Evolutionary conservation across 2,113 vertebrate species (phyloP).

Genomic region (Pterophyllum scalare): DNA sequence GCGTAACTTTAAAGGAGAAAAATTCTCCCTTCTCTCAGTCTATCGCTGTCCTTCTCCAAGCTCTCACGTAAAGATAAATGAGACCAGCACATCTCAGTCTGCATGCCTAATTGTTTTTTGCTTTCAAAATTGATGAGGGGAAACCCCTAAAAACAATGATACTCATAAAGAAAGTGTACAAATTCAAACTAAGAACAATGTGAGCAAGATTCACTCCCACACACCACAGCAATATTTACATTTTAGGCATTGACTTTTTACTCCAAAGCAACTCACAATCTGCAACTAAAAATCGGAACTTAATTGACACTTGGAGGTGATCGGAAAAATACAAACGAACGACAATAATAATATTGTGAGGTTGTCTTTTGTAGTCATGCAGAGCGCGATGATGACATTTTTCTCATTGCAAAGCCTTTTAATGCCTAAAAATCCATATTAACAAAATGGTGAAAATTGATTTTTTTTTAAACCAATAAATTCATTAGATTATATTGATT

Average conservation of each 20-base stretch:
- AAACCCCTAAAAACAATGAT: conserved; percentile 32
- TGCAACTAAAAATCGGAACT: neutral
- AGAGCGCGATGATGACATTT: neutral
- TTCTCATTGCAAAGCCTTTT: too few species aligned
- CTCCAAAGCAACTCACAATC: neutral
- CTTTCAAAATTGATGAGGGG: conserved; percentile 56
- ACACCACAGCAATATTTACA: conserved; percentile 57
- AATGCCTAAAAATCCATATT: neutral
- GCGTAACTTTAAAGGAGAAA: conserved; percentile 34
- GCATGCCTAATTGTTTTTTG: conserved; percentile 54
- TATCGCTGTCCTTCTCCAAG: conserved; percentile 7
- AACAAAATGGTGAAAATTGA: neutral
- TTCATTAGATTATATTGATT: neutral
- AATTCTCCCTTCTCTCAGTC: neutral
- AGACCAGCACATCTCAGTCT: conserved; percentile 28
- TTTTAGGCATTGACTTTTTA: conserved; percentile 23
- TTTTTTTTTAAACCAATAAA: neutral
- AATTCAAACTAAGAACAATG: conserved; percentile 54
- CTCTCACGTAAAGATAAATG: conserved; percentile 30
- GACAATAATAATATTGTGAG: neutral
- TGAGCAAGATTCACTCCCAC: conserved; percentile 65
- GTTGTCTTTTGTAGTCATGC: neutral
- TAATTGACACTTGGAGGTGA: neutral
- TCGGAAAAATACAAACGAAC: neutral
- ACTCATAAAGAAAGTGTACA: conserved; percentile 60